Conservation (phyloP, 2,113 vertebrate species). For the Jaculus jaculus region DNA sequence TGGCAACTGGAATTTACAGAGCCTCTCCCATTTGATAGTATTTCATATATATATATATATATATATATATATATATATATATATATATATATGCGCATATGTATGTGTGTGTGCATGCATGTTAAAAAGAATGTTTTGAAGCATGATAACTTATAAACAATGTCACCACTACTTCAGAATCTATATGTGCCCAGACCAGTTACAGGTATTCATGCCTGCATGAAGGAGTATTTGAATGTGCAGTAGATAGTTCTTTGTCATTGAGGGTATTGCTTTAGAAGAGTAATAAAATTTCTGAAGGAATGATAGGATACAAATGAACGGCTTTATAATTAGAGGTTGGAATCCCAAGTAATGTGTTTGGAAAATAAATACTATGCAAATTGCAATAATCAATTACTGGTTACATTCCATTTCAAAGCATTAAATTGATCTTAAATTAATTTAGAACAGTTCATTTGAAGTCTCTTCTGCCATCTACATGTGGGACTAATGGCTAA, state of each 20-base stretch:
- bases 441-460: slow-evolving; percentile 19
- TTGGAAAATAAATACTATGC: slow-evolving; percentile 23
- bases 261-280: not conserved
- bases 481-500: not conserved
- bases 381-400: slow-evolving; percentile 39
- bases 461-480: not conserved
- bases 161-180: not conserved
- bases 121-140: not conserved
- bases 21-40: not conserved
- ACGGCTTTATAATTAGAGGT: slow-evolving; percentile 34
- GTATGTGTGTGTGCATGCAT: no score
- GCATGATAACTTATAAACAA: not conserved
- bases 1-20: not conserved
- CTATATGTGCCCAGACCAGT: not conserved
- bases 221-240: not conserved
- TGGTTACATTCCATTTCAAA: slow-evolving; percentile 19
- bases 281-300: slow-evolving; percentile 18
- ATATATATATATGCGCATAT: no score
- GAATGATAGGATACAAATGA: slow-evolving; percentile 1
- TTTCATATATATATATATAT: not conserved
- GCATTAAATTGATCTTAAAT: slow-evolving; percentile 1
- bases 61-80: no score
- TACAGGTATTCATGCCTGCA: not conserved
- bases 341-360: not conserved
- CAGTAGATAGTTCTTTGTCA: not conserved